phyloP scores from a whole-genome alignment of 2,113 vertebrate species.

The Mus pahari region DNA sequence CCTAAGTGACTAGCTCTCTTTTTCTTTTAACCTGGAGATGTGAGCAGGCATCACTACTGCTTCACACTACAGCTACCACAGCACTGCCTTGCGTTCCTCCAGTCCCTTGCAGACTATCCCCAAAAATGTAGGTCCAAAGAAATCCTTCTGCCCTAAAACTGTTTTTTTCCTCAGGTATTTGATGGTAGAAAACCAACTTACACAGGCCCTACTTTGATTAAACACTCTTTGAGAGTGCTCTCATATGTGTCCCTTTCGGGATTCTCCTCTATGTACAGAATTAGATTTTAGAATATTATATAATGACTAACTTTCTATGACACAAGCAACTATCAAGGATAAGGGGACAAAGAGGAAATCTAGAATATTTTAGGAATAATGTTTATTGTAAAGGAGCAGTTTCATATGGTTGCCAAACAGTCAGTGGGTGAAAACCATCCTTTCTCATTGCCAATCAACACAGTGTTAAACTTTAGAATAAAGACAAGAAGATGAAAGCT shows the following conservation, averaged over 20 bases:
- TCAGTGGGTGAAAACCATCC: background rate
- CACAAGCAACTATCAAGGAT: background rate
- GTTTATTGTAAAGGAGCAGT: conserved; percentile 1
- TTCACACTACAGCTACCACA: too few relatives aligned
- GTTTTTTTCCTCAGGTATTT: background rate
- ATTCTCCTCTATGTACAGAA: background rate
- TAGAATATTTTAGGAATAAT: background rate
- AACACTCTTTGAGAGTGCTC: background rate
- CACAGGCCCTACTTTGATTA: background rate
- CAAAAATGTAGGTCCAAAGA: background rate
- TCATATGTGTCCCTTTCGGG: background rate
- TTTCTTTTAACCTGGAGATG: background rate
- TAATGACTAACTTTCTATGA: background rate
- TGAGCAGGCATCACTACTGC: too few relatives aligned
- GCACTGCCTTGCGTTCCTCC: background rate
- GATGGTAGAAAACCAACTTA: background rate
- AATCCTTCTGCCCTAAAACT: background rate
- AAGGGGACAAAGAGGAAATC: background rate
- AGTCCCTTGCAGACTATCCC: fast-evolving
- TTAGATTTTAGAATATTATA: background rate
- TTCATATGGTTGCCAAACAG: background rate
- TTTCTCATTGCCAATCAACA: background rate
- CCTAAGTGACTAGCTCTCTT: background rate
- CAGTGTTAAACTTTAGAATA: conserved; percentile 20
- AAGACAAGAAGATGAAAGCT: conserved; percentile 7